These are phyloP conservation scores for Sphaeridia pumilis DNA, from an alignment of 2,888 invertebrate species.

Conservation along the genomic window DNA sequence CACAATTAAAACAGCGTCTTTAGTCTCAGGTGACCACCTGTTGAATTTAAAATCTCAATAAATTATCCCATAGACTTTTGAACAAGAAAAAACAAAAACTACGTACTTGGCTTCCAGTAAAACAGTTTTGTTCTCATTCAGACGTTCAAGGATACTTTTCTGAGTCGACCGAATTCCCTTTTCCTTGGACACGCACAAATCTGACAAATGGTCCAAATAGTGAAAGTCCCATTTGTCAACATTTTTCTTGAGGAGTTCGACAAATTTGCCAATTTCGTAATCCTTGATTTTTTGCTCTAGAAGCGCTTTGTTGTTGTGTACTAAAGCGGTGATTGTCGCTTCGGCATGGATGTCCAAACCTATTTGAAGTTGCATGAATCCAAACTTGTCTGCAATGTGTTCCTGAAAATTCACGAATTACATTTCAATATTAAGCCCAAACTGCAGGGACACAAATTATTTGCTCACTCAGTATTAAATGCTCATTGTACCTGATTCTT, in stretches of 20 bases:
- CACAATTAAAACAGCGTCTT: not conserved
- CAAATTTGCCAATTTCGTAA: slow-evolving; percentile 96
- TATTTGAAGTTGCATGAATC: slow-evolving; percentile 99
- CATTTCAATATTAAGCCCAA: no score
- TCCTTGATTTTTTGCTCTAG: slow-evolving; percentile 97
- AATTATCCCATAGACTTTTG: not conserved
- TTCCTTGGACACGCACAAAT: slow-evolving; percentile 94
- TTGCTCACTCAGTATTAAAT: no score
- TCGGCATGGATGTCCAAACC: slow-evolving; percentile 97
- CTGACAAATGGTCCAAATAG: slow-evolving; percentile 93
- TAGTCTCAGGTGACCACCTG: not conserved
- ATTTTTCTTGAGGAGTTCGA: slow-evolving; percentile 89
- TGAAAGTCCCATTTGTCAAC: slow-evolving; percentile 88
- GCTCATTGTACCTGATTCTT: slow-evolving; percentile 99
- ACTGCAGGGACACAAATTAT: slow-evolving; percentile 5
- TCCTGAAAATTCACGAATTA: slow-evolving; percentile 50
- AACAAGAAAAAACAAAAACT: not conserved
- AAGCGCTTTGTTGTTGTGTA: slow-evolving; percentile 94
- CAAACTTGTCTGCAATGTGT: slow-evolving; percentile 97
- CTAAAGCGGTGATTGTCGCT: slow-evolving; percentile 94
- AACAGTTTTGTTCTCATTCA: slow-evolving; percentile 83
- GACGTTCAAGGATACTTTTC: slow-evolving; percentile 96
- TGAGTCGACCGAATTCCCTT: slow-evolving; percentile 95
- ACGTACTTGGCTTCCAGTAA: slow-evolving; percentile 76
- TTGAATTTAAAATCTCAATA: not conserved